phyloP scores from a whole-genome alignment of 2,113 vertebrate species.

The Coptodon rendalli region DNA sequence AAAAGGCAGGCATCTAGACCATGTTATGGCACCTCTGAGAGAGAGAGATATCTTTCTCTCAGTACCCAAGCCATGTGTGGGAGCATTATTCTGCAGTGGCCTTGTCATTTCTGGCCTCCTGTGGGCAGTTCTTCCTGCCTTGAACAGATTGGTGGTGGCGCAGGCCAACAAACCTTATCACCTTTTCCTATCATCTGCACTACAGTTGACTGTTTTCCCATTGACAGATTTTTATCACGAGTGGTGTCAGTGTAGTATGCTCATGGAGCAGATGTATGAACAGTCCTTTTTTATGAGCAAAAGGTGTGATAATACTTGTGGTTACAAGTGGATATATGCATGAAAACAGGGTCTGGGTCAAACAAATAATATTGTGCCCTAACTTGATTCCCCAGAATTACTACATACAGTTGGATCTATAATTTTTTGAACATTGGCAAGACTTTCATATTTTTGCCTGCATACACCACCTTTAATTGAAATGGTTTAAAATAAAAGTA shows the following conservation, averaged over 20 bases:
- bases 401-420: not conserved
- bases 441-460: not conserved
- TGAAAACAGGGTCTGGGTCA: not conserved
- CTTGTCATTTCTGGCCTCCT: constrained; percentile 9
- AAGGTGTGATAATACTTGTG: not conserved
- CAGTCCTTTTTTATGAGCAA: not conserved
- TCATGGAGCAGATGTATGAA: not conserved
- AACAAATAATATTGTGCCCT: not conserved
- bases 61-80: not conserved
- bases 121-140: not conserved
- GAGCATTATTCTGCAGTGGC: constrained; percentile 3
- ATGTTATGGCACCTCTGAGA: not conserved
- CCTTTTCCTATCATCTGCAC: not conserved
- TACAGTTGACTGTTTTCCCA: constrained; percentile 1
- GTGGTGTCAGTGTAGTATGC: not conserved
- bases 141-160: not conserved
- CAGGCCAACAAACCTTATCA: not conserved
- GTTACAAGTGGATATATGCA: not conserved
- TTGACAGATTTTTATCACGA: not conserved
- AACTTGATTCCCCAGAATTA: not conserved
- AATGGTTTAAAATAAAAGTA: not conserved
- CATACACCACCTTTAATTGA: not conserved
- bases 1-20: not conserved
- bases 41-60: not conserved
- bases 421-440: not conserved